Percentiles rank a stretch among this genome's conserved stretches.
Conservation (phyloP, 2,888 invertebrate genomes). For the Cetonia aurata region DNA sequence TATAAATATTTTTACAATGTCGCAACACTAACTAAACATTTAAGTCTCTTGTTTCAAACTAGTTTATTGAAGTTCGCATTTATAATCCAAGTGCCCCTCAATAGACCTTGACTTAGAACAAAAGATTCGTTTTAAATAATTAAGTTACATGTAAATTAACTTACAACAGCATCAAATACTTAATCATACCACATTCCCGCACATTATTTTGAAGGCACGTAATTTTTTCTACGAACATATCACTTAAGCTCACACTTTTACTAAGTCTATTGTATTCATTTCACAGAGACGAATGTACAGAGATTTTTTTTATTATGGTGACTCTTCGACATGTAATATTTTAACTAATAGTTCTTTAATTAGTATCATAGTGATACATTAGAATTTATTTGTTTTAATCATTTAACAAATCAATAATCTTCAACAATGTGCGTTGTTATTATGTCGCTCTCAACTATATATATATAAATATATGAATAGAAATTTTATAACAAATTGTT, state of each 20-base stretch:
- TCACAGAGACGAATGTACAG: slow-evolving; percentile 18
- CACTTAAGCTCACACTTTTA: slow-evolving; percentile 33
- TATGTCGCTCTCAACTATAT: not conserved
- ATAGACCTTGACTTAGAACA: slow-evolving; percentile 3
- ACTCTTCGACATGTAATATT: slow-evolving; percentile 31
- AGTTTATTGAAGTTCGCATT: slow-evolving; percentile 13
- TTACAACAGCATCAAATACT: slow-evolving; percentile 5
- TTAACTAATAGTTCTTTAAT: slow-evolving; percentile 20
- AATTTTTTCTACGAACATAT: slow-evolving; percentile 34
- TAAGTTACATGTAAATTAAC: not conserved
- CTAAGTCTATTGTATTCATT: slow-evolving; percentile 28
- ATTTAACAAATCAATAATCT: slow-evolving; percentile 1
- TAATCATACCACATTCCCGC: slow-evolving; percentile 25
- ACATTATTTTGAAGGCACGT: slow-evolving; percentile 42
- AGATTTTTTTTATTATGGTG: slow-evolving; percentile 14
- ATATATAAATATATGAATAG: slow-evolving; percentile 5
- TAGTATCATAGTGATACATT: slow-evolving; percentile 19
- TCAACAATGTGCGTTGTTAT: slow-evolving; percentile 30
- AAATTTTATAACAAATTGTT: not conserved
- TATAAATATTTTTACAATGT: slow-evolving; percentile 41
- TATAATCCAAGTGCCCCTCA: not conserved
- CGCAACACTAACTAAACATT: slow-evolving; percentile 41
- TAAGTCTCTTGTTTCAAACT: slow-evolving; percentile 23
- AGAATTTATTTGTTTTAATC: not conserved
- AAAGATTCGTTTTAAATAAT: slow-evolving; percentile 7